These are phyloP conservation scores for Arctopsyche grandis DNA, from an alignment of 1,140 invertebrate genomes.

Conservation along the genomic window DNA sequence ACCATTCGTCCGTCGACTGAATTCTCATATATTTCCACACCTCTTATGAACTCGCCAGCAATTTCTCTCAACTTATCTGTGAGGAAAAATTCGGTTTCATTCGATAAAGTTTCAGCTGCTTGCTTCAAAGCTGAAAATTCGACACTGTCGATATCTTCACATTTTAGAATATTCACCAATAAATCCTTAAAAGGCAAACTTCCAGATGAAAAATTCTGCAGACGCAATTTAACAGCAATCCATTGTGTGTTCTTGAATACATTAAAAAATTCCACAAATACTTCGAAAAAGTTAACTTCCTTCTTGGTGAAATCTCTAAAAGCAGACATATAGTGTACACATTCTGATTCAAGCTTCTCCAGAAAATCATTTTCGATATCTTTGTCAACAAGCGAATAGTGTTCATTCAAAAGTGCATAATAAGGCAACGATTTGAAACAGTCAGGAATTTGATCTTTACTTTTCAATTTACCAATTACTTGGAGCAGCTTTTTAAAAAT, in stretches of 20 bases:
- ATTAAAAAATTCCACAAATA: not conserved
- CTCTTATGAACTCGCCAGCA: not conserved
- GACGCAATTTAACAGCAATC: not conserved
- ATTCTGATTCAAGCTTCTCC: not conserved
- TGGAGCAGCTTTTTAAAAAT: not conserved
- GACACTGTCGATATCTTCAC: not conserved
- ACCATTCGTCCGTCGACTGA: not conserved
- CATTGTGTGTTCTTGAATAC: not conserved
- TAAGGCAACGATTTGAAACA: not conserved
- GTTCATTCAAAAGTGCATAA: slow-evolving; percentile 4
- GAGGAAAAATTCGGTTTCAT: not conserved
- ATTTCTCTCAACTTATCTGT: not conserved
- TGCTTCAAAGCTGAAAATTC: not conserved
- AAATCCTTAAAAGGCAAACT: not conserved
- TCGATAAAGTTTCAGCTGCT: not conserved
- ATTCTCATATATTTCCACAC: not conserved
- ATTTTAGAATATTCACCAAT: not conserved
- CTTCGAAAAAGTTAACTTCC: not conserved
- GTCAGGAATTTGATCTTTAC: not conserved
- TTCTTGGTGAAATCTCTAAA: not conserved
- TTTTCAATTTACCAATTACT: not conserved
- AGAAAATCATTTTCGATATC: not conserved
- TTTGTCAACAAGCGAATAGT: not conserved
- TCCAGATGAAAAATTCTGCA: not conserved
- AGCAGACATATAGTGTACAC: not conserved